Conservation (phyloP, 1,140 invertebrate genomes). For the Potamilus streckersoni region DNA sequence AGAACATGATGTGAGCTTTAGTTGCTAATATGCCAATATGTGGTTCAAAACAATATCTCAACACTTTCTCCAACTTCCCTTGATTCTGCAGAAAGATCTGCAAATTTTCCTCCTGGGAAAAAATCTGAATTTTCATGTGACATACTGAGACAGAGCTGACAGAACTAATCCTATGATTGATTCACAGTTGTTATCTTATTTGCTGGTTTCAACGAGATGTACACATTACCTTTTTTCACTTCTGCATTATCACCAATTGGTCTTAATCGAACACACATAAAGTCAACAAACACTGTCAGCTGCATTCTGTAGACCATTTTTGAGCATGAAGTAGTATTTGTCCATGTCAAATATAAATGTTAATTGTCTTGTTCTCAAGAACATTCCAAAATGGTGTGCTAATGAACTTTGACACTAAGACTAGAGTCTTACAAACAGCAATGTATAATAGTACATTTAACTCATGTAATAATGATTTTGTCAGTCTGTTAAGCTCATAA, state of each 20-base stretch:
- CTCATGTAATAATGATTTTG: too few relatives aligned
- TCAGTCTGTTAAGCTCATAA: too few relatives aligned
- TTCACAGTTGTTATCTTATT: neutral
- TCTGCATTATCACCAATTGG: slow-evolving; percentile 3
- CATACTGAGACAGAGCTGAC: too few relatives aligned
- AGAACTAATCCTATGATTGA: too few relatives aligned
- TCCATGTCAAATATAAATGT: slow-evolving; percentile 9
- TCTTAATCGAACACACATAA: neutral
- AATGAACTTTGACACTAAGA: slow-evolving; percentile 6
- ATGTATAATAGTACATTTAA: slow-evolving; percentile 1
- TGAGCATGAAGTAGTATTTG: slow-evolving; percentile 10
- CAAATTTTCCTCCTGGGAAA: too few relatives aligned
- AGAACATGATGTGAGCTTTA: too few relatives aligned
- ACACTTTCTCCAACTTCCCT: too few relatives aligned
- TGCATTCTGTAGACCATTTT: slow-evolving; percentile 1
- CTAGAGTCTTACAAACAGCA: slow-evolving; percentile 14
- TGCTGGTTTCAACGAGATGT: neutral
- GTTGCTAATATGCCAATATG: too few relatives aligned
- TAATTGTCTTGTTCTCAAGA: slow-evolving; percentile 7
- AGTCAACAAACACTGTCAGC: neutral
- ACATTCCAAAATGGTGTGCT: slow-evolving; percentile 12
- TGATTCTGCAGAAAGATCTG: too few relatives aligned
- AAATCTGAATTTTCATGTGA: too few relatives aligned
- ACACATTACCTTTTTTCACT: neutral
- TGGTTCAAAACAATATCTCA: too few relatives aligned